These are phyloP conservation scores for Takifugu ocellatus DNA, from an alignment of 2,797 vertebrate species.

Conservation along the genomic window DNA sequence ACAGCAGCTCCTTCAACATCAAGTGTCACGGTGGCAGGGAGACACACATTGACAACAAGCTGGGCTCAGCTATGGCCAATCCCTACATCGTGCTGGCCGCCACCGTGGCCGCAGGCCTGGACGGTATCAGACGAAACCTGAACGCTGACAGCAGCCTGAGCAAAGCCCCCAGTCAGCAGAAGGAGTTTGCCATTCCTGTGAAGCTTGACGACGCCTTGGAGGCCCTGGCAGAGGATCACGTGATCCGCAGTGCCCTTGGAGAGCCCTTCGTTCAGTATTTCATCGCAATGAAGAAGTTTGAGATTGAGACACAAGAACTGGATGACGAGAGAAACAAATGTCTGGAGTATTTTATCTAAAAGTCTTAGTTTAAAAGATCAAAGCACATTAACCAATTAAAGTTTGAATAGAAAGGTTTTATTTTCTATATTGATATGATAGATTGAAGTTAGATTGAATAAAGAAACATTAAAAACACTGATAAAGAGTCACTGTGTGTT, in stretches of 20 bases:
- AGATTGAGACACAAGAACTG: conserved; percentile 88
- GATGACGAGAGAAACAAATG: conserved; percentile 89
- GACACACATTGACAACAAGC: conserved; percentile 84
- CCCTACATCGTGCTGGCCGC: conserved; percentile 90
- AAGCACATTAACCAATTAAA: conserved; percentile 12
- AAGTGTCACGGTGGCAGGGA: conserved; percentile 85
- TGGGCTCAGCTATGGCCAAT: conserved; percentile 90
- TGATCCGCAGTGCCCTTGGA: conserved; percentile 82
- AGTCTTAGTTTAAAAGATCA: not conserved
- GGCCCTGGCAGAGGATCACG: conserved; percentile 78
- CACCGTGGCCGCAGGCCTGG: conserved; percentile 87
- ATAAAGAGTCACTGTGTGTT: conserved; percentile 1
- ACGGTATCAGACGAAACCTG: conserved; percentile 81
- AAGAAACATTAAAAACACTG: conserved; percentile 21
- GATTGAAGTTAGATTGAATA: conserved; percentile 42
- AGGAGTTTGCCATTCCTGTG: conserved; percentile 76
- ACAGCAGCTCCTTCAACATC: conserved; percentile 87
- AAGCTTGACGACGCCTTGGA: conserved; percentile 87
- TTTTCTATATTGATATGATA: conserved; percentile 25
- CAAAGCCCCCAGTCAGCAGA: conserved; percentile 65
- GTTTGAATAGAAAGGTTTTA: conserved; percentile 14
- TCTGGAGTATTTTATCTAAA: conserved; percentile 92
- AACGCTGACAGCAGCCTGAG: conserved; percentile 53
- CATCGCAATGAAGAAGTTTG: conserved; percentile 90
- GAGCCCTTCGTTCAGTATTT: conserved; percentile 91